Evolutionary conservation across 2,888 invertebrate genomes (phyloP).

Genomic region (Drosophila diplacantha): DNA sequence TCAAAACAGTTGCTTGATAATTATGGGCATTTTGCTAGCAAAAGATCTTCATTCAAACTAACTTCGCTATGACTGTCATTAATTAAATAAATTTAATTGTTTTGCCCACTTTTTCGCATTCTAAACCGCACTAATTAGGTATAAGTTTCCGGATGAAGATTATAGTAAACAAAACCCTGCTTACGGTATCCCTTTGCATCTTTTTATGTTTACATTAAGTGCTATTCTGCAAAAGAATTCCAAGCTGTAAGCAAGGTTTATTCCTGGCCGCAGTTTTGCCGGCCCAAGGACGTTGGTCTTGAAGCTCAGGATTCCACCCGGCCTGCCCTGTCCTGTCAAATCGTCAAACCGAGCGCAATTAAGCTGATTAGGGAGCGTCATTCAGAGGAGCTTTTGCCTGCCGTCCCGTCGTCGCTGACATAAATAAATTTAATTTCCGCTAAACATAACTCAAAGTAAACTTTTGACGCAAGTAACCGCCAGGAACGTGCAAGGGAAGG

Average conservation of each 20-base stretch:
- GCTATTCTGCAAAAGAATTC: slow-evolving; percentile 2
- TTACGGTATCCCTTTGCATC: neutral
- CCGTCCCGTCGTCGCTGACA: slow-evolving; percentile 14
- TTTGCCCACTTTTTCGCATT: neutral
- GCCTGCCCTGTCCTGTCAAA: slow-evolving; percentile 10
- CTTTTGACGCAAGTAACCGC: slow-evolving; percentile 32
- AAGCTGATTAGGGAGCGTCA: slow-evolving; percentile 46
- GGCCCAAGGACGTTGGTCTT: neutral
- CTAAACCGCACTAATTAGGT: neutral
- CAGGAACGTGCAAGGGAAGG: slow-evolving; percentile 24
- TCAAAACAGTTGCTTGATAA: too few species aligned
- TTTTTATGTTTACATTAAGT: slow-evolving; percentile 1
- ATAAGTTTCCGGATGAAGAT: neutral
- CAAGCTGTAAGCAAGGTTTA: slow-evolving; percentile 19
- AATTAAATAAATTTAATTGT: neutral
- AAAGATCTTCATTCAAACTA: too few species aligned
- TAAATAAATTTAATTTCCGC: slow-evolving; percentile 50
- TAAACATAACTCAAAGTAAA: slow-evolving; percentile 47
- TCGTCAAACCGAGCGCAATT: slow-evolving; percentile 40
- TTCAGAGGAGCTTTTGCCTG: slow-evolving; percentile 16
- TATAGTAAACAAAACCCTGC: slow-evolving; percentile 6
- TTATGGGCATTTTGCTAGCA: too few species aligned
- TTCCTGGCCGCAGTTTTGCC: neutral
- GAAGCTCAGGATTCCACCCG: neutral
- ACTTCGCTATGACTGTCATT: too few species aligned